Conservation (phyloP, 1,140 invertebrate species). For the Drosophila pseudoobscura region DNA sequence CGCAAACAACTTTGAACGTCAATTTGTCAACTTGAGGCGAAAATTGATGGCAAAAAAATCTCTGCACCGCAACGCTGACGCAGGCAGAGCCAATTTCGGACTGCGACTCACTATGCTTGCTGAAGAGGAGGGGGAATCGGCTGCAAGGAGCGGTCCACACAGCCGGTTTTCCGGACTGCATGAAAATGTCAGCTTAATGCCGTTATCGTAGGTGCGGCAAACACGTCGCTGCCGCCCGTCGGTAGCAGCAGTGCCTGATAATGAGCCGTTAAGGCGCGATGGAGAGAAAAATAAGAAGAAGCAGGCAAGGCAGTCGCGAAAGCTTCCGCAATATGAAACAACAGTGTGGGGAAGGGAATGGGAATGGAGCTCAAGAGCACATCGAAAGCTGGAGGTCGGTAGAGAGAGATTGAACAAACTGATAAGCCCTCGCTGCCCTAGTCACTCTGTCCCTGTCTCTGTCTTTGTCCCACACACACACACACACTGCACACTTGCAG, state of each 20-base stretch:
- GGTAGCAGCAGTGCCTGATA: slow-evolving; percentile 52
- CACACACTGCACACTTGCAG: too few species aligned
- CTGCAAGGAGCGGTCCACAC: slow-evolving; percentile 16
- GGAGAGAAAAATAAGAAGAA: slow-evolving; percentile 45
- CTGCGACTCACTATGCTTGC: slow-evolving; percentile 19
- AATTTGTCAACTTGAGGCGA: slow-evolving; percentile 79
- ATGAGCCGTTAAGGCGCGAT: slow-evolving; percentile 67
- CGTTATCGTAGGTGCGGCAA: slow-evolving; percentile 80
- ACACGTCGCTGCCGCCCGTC: slow-evolving; percentile 57
- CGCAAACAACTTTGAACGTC: slow-evolving; percentile 81
- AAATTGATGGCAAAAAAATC: slow-evolving; percentile 80
- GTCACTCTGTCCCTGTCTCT: slow-evolving; percentile 11
- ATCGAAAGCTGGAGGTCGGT: not conserved
- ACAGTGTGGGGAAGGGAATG: slow-evolving; percentile 27
- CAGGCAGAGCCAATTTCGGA: slow-evolving; percentile 64
- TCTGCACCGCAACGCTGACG: slow-evolving; percentile 62
- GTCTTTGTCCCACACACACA: not conserved
- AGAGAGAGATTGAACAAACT: slow-evolving; percentile 17
- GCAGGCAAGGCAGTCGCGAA: slow-evolving; percentile 35
- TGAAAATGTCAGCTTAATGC: slow-evolving; percentile 67
- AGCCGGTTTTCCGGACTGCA: slow-evolving; percentile 29
- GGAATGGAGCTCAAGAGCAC: too few species aligned
- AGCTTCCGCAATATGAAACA: slow-evolving; percentile 74
- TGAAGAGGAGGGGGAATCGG: not conserved
- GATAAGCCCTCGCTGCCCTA: slow-evolving; percentile 31